Evolutionary conservation across 1,140 invertebrate species (phyloP).

Genomic region (Theocolax elegans): DNA sequence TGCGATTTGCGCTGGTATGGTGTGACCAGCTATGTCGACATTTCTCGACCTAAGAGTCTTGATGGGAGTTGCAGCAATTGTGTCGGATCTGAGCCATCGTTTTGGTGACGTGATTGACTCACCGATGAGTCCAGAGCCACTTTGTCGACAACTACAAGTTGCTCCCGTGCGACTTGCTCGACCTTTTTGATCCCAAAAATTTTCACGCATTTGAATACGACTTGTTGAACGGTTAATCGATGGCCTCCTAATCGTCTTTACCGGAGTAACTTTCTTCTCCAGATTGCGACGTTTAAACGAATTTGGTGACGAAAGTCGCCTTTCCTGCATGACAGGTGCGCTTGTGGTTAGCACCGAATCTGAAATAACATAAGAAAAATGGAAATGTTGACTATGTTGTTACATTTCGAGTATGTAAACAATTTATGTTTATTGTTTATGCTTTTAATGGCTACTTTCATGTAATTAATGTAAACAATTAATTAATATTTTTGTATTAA

Average conservation of each 20-base stretch:
- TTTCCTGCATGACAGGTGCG: constrained; percentile 45
- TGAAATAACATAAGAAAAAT: too few species aligned
- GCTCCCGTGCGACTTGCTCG: constrained; percentile 43
- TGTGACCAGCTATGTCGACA: constrained; percentile 62
- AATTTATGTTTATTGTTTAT: too few species aligned
- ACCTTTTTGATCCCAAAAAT: constrained; percentile 55
- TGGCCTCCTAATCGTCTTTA: constrained; percentile 58
- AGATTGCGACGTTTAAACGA: constrained; percentile 61
- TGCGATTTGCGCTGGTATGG: constrained; percentile 58
- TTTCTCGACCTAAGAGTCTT: constrained; percentile 64
- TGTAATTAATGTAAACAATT: too few species aligned
- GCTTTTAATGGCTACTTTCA: too few species aligned
- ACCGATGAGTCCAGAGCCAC: constrained; percentile 31
- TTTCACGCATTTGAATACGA: constrained; percentile 53
- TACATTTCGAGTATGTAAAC: too few species aligned
- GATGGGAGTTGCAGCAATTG: constrained; percentile 62
- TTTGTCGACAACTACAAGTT: constrained; percentile 24
- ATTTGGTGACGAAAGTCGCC: constrained; percentile 53
- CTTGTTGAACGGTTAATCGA: constrained; percentile 58
- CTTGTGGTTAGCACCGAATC: constrained; percentile 24
- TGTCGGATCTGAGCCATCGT: constrained; percentile 65
- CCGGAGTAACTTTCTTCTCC: constrained; percentile 61
- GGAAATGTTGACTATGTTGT: too few species aligned
- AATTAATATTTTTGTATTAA: too few species aligned
- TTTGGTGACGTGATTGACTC: constrained; percentile 45